A percentile compares a stretch with the other conserved stretches of the same genome.
Conservation (phyloP, 2,113 vertebrate genomes). For the Marmota monax region DNA sequence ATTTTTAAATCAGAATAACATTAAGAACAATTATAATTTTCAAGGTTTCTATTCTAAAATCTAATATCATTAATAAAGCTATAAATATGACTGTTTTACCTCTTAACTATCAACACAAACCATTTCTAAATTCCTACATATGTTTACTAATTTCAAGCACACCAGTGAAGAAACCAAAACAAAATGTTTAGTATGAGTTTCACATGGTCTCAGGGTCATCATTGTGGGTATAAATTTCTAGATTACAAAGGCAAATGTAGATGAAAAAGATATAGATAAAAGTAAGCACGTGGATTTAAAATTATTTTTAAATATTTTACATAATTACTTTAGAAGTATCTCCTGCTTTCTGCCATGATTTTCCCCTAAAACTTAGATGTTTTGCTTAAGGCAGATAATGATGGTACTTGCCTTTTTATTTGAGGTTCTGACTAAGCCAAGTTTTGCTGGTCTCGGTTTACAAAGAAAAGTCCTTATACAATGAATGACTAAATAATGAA, state of each 20-base stretch:
- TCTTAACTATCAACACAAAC: neutral
- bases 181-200: neutral
- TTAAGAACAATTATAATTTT: constrained; percentile 19
- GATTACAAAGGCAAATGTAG: neutral
- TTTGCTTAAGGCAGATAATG: neutral
- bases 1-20: neutral
- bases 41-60: neutral
- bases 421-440: neutral
- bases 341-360: neutral
- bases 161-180: neutral
- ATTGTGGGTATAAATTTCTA: neutral
- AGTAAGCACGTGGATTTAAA: neutral
- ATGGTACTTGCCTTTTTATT: neutral
- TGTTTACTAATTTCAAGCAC: neutral
- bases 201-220: neutral
- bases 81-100: neutral
- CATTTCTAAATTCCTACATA: neutral
- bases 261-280: neutral
- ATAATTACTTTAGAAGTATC: neutral
- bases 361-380: neutral
- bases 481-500: neutral
- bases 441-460: neutral
- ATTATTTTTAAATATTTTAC: neutral
- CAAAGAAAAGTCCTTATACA: neutral
- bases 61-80: neutral